Evolutionary conservation across 2,797 vertebrate genomes (phyloP).

Genomic region (Paratrypauchen microcephalus): DNA sequence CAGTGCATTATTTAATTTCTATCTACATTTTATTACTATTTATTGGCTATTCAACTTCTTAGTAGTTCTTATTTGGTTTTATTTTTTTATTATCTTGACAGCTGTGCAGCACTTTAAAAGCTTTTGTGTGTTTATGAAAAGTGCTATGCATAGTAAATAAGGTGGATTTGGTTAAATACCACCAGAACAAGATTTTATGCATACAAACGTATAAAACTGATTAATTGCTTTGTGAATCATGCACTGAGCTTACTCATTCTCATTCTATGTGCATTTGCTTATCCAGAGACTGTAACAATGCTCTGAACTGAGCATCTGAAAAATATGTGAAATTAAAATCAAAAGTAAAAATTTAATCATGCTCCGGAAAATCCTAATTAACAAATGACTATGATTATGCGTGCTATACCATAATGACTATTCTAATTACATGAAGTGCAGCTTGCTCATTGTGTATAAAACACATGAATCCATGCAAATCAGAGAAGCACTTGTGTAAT

Average conservation of each 20-base stretch:
- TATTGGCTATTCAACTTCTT: too few relatives aligned
- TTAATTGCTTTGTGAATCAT: not conserved
- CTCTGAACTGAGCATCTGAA: not conserved
- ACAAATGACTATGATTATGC: too few relatives aligned
- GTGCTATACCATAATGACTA: too few relatives aligned
- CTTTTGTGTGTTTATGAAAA: not conserved
- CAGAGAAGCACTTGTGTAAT: not conserved
- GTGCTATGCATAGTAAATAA: not conserved
- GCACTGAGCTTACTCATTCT: too few relatives aligned
- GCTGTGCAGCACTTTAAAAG: not conserved
- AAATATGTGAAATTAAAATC: too few relatives aligned
- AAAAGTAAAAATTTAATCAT: not conserved
- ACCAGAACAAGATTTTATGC: not conserved
- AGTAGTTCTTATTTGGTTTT: too few relatives aligned
- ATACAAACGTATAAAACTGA: not conserved
- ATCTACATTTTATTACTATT: too few relatives aligned
- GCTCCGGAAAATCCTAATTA: not conserved
- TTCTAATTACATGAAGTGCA: too few relatives aligned
- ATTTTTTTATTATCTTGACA: not conserved
- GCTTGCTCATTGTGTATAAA: too few relatives aligned
- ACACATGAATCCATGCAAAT: not conserved
- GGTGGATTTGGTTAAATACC: not conserved
- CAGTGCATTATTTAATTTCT: too few relatives aligned
- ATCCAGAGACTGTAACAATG: too few relatives aligned
- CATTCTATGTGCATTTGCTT: not conserved